These are phyloP conservation scores for Parazoanthus darwini DNA, from an alignment of 92 coral and sea anemone genomes.

Conservation along the genomic window DNA sequence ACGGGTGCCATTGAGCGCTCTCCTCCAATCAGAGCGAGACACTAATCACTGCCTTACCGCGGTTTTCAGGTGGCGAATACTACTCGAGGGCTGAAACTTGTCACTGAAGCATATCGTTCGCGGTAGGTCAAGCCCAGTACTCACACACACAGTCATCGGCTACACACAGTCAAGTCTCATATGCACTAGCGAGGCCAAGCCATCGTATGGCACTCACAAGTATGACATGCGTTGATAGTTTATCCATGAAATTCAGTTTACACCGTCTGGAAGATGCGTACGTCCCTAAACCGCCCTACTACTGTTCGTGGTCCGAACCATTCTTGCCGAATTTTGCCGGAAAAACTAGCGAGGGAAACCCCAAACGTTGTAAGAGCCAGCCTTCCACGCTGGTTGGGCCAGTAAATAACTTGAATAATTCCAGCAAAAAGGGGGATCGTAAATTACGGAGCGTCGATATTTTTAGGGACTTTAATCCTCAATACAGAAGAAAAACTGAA, in stretches of 20 bases:
- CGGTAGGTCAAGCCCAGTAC: not conserved
- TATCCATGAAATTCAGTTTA: conserved; percentile 68
- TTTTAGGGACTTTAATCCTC: conserved; percentile 27
- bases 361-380: conserved; percentile 75
- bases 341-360: conserved; percentile 57
- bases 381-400: conserved; percentile 52
- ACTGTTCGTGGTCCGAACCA: conserved; percentile 90
- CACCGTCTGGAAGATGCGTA: conserved; percentile 76
- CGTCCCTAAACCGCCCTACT: conserved; percentile 64
- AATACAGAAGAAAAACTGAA: conserved; percentile 31
- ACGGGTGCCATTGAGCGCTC: conserved; percentile 80
- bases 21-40: conserved; percentile 70
- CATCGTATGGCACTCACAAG: conserved; percentile 74
- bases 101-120: conserved; percentile 33
- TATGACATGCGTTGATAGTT: conserved; percentile 73
- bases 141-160: conserved; percentile 14
- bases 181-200: conserved; percentile 2
- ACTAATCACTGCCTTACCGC: conserved; percentile 70
- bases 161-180: not conserved
- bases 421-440: conserved; percentile 21
- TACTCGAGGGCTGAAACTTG: conserved; percentile 19
- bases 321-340: conserved; percentile 79
- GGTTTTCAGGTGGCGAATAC: conserved; percentile 88
- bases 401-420: not conserved
- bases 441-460: conserved; percentile 25